Evolutionary conservation across 1,140 invertebrate genomes (phyloP).

Genomic region (Pachyrhynchus sulphureomaculatus): DNA sequence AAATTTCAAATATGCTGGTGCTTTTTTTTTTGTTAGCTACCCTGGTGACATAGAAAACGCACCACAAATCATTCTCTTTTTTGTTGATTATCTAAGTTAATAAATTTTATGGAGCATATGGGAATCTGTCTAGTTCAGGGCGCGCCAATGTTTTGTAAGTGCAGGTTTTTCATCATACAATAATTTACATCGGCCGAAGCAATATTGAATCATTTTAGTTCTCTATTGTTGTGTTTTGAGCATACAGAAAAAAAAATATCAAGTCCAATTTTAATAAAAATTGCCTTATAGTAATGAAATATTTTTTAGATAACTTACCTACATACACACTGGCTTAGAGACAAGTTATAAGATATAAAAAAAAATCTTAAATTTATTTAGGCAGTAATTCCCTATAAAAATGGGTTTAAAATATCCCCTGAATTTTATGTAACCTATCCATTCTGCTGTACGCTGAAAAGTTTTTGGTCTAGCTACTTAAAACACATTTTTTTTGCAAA

Average conservation of each 20-base stretch:
- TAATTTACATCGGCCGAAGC: conserved; percentile 13
- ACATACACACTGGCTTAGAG: no score
- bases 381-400: no score
- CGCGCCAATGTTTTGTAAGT: conserved; percentile 22
- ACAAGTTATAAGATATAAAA: no score
- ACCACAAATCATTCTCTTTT: conserved; percentile 24
- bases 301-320: no score
- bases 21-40: conserved; percentile 8
- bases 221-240: background rate
- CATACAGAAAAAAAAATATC: background rate
- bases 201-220: conserved; percentile 3
- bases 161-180: conserved; percentile 15
- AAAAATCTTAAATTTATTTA: no score
- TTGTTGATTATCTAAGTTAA: conserved; percentile 30
- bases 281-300: no score
- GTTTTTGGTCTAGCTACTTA: no score
- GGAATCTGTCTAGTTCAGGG: conserved; percentile 22
- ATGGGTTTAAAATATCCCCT: no score
- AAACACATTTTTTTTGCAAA: no score
- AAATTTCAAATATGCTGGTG: conserved; percentile 16
- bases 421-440: no score
- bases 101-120: conserved; percentile 28
- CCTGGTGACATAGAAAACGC: conserved; percentile 22
- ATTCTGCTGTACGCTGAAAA: no score
- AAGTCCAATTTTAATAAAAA: no score